phyloP scores from a whole-genome alignment of 2,797 vertebrate species.

The Pseudochromis fuscus region DNA sequence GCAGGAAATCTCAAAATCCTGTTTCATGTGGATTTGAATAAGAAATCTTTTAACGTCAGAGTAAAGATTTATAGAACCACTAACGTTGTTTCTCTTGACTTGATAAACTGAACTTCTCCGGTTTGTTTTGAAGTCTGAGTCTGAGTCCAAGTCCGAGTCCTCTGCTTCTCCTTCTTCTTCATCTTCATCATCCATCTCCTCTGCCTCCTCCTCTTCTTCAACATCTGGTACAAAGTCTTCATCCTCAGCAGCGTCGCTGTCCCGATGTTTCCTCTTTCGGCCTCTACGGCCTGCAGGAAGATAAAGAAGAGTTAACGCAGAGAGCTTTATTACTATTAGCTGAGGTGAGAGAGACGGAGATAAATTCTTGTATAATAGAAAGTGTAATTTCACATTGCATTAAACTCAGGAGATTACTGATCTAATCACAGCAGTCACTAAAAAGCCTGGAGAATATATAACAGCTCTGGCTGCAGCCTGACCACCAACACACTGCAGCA shows the following conservation, averaged over 20 bases:
- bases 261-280: constrained; percentile 74
- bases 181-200: constrained; percentile 43
- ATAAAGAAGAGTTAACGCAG: background rate
- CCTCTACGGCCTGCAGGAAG: constrained; percentile 38
- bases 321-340: too few species aligned
- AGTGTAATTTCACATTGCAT: too few species aligned
- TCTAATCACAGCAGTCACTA: too few species aligned
- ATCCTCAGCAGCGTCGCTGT: constrained; percentile 73
- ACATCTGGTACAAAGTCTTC: constrained; percentile 89
- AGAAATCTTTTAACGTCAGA: too few species aligned
- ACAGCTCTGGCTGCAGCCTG: too few species aligned
- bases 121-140: background rate
- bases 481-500: too few species aligned
- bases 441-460: too few species aligned
- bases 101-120: background rate
- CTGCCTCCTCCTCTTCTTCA: constrained; percentile 72
- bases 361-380: too few species aligned
- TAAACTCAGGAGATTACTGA: too few species aligned
- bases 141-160: background rate
- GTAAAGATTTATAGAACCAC: constrained; percentile 6
- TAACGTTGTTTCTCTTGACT: constrained; percentile 25
- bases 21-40: too few species aligned
- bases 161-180: constrained; percentile 22
- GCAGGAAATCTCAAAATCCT: too few species aligned
- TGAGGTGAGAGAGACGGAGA: too few species aligned